These are phyloP conservation scores for Pammene aurita DNA, from an alignment of 2,888 invertebrate genomes.

Conservation along the genomic window DNA sequence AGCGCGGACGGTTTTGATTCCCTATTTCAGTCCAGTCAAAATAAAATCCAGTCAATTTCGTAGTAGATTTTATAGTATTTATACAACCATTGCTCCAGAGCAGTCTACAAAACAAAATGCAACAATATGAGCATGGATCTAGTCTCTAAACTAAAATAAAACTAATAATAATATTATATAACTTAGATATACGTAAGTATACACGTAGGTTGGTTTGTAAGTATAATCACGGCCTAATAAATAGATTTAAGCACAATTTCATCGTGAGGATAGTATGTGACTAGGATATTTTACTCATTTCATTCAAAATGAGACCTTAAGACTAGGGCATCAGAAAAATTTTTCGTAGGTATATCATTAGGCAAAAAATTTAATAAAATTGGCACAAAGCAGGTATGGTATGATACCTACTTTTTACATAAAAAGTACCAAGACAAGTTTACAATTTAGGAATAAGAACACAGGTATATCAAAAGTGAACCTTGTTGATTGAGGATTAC, in stretches of 20 bases:
- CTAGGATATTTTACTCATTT: constrained; percentile 32
- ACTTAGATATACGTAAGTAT: constrained; percentile 18
- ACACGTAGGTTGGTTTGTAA: constrained; percentile 9
- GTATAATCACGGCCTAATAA: constrained; percentile 26
- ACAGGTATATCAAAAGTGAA: neutral
- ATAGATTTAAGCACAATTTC: constrained; percentile 36
- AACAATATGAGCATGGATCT: constrained; percentile 26
- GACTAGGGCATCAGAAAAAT: constrained; percentile 19
- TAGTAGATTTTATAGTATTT: constrained; percentile 14
- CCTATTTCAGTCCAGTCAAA: no score
- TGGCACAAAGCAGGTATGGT: constrained; percentile 34
- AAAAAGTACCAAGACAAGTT: constrained; percentile 20
- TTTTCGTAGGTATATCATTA: constrained; percentile 10
- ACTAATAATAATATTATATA: constrained; percentile 10
- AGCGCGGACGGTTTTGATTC: no score
- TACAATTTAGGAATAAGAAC: constrained; percentile 4
- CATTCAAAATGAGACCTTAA: constrained; percentile 24
- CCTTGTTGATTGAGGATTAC: neutral
- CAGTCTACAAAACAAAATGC: constrained; percentile 11
- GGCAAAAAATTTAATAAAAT: constrained; percentile 24
- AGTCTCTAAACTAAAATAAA: constrained; percentile 15
- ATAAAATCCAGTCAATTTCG: constrained; percentile 19
- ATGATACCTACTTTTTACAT: constrained; percentile 2
- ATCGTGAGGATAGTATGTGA: constrained; percentile 34
- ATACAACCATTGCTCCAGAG: constrained; percentile 18